Evolutionary conservation across 1,140 invertebrate species (phyloP).

Genomic region (Epicauta chinensis): DNA sequence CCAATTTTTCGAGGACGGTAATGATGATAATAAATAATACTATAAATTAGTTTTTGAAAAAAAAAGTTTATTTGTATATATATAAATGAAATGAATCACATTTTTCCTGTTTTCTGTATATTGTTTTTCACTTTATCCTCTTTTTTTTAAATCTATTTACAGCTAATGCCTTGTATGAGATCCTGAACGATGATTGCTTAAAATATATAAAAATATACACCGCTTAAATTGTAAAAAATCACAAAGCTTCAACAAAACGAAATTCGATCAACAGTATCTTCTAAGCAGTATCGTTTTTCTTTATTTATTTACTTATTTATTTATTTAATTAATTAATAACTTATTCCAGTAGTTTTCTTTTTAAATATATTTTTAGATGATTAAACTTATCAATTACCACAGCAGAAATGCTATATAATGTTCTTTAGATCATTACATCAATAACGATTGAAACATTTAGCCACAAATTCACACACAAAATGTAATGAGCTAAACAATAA

Average conservation of each 20-base stretch:
- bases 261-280: too few species aligned
- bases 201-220: slow-evolving; percentile 14
- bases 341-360: too few species aligned
- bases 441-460: neutral
- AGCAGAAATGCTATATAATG: neutral
- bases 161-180: slow-evolving; percentile 13
- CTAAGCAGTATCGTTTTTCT: too few species aligned
- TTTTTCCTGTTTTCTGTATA: neutral
- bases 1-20: slow-evolving; percentile 35
- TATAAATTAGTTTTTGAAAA: slow-evolving; percentile 8
- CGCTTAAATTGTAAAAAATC: neutral
- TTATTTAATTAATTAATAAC: too few species aligned
- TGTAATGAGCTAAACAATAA: slow-evolving; percentile 6
- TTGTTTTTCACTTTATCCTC: too few species aligned
- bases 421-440: slow-evolving; percentile 2
- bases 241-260: too few species aligned
- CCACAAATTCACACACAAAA: slow-evolving; percentile 5
- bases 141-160: slow-evolving; percentile 1
- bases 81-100: slow-evolving; percentile 17
- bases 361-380: too few species aligned
- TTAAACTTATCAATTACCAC: too few species aligned
- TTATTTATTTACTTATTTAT: too few species aligned
- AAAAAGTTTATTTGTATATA: slow-evolving; percentile 4
- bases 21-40: neutral
- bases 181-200: slow-evolving; percentile 10